Evolutionary conservation across 1,140 invertebrate species (phyloP).

Genomic region (Tetramorium alpestre): DNA sequence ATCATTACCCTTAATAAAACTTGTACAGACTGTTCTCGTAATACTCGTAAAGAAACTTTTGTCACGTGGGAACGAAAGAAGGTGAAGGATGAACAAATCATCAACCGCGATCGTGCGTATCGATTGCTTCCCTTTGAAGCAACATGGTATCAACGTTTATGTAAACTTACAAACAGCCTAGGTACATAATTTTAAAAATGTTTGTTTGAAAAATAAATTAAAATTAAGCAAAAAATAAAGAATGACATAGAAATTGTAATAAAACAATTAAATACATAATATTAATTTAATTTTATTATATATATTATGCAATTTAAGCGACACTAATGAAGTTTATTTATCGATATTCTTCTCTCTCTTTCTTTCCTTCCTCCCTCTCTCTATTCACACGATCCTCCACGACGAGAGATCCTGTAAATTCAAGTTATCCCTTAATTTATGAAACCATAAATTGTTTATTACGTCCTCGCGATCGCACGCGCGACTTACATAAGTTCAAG

Average conservation of each 20-base stretch:
- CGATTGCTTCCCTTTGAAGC: slow-evolving; percentile 27
- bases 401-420: background rate
- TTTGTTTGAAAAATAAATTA: background rate
- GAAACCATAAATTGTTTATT: slow-evolving; percentile 24
- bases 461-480: background rate
- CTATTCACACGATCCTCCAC: background rate
- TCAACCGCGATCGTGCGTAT: slow-evolving; percentile 51
- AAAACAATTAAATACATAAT: background rate
- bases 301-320: background rate
- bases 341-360: background rate
- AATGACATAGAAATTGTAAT: background rate
- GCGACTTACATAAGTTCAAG: slow-evolving; percentile 62
- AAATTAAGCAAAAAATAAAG: slow-evolving; percentile 5
- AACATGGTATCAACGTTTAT: background rate
- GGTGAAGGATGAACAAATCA: slow-evolving; percentile 65
- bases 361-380: background rate
- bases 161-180: background rate
- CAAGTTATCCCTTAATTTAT: slow-evolving; percentile 8
- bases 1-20: slow-evolving; percentile 52
- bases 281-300: background rate
- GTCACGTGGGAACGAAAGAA: slow-evolving; percentile 55
- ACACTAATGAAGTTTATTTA: background rate
- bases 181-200: background rate
- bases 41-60: slow-evolving; percentile 26
- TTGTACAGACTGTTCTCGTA: background rate